phyloP scores from a whole-genome alignment of 2,113 vertebrate genomes.

The Mesitornis unicolor region DNA sequence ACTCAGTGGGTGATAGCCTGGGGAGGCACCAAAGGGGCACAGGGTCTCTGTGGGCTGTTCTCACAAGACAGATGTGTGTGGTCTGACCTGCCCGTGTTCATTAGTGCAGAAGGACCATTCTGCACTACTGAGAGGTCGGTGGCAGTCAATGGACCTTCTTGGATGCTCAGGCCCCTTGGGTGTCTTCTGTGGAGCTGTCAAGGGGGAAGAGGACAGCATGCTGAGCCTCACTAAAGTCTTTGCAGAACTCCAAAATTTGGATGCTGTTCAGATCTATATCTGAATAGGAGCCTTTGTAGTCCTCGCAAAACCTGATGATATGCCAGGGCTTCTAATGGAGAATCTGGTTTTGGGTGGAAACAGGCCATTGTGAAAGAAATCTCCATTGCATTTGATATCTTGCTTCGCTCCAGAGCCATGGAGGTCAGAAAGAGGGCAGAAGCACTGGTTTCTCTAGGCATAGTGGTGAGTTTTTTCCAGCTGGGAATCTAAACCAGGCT shows the following conservation, averaged over 20 bases:
- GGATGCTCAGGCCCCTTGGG: neutral
- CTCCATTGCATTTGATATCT: neutral
- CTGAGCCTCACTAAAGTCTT: neutral
- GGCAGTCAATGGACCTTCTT: neutral
- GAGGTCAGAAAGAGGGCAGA: neutral
- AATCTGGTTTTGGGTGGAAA: neutral
- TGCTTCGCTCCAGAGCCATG: neutral
- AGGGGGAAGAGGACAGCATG: neutral
- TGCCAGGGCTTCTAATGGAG: neutral
- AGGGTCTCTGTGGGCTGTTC: neutral
- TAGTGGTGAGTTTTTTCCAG: neutral
- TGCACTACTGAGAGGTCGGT: neutral
- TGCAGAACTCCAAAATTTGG: neutral
- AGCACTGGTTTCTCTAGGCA: neutral
- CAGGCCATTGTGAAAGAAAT: neutral
- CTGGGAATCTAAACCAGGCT: no score
- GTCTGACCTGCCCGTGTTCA: neutral
- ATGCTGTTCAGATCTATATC: neutral
- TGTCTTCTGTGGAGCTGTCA: neutral
- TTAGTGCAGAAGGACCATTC: neutral
- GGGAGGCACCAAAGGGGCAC: no score
- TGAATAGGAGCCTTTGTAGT: neutral
- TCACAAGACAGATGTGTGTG: neutral
- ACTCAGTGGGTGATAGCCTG: no score
- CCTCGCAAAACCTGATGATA: neutral